Percentiles rank a stretch among this genome's conserved stretches.
Evolutionary conservation across 1,140 invertebrate genomes (phyloP).

Genomic region (Oppia nitens): DNA sequence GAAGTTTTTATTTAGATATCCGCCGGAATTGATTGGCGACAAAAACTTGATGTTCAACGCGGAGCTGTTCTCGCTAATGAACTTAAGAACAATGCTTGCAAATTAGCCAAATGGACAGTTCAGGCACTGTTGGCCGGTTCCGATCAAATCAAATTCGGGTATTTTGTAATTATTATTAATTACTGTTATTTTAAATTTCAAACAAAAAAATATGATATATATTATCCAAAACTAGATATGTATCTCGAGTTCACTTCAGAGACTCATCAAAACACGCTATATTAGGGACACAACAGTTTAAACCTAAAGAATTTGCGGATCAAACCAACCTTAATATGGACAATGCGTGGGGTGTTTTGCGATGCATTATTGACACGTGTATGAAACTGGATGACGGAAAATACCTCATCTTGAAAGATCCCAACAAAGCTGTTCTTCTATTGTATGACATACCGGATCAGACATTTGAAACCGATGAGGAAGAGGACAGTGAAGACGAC

Average conservation of each 20-base stretch:
- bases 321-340: constrained; percentile 99
- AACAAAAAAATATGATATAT: not conserved
- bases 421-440: constrained; percentile 90
- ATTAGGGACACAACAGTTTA: constrained; percentile 94
- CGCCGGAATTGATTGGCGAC: constrained; percentile 94
- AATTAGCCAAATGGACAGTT: constrained; percentile 97
- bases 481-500: constrained; percentile 66
- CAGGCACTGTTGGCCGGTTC: constrained; percentile 88
- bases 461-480: constrained; percentile 93
- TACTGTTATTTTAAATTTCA: constrained; percentile 9
- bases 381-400: constrained; percentile 93
- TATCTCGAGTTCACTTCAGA: constrained; percentile 75
- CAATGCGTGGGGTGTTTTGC: constrained; percentile 96
- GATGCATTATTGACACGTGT: constrained; percentile 93
- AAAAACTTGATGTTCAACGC: constrained; percentile 88
- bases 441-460: constrained; percentile 95
- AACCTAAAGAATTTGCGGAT: constrained; percentile 91
- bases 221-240: constrained; percentile 48
- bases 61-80: constrained; percentile 97
- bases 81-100: constrained; percentile 94
- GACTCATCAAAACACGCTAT: constrained; percentile 95
- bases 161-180: constrained; percentile 6
- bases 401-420: constrained; percentile 98
- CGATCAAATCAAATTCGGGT: constrained; percentile 93
- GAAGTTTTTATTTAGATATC: constrained; percentile 39